Conservation (phyloP, 2,797 vertebrate genomes). For the Ceryle rudis region DNA sequence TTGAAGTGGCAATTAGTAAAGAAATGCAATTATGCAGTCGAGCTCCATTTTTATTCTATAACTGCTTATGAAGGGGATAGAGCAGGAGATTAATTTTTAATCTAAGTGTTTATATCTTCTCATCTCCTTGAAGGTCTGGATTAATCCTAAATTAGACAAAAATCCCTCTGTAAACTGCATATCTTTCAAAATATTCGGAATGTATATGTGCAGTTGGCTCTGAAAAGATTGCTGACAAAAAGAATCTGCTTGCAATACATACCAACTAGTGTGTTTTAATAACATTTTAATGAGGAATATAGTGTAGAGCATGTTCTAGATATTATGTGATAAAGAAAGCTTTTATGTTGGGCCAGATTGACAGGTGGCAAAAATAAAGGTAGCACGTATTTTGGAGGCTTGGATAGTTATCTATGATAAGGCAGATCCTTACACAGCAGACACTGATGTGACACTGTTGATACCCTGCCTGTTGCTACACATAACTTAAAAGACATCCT, state of each 20-base stretch:
- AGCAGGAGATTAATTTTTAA: neutral
- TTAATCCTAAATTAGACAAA: constrained; percentile 5
- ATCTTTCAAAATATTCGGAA: neutral
- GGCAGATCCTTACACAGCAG: neutral
- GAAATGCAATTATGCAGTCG: neutral
- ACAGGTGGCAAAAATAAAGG: neutral
- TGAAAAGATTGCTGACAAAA: constrained; percentile 40
- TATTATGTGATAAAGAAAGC: neutral
- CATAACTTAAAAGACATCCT: neutral
- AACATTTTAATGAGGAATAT: neutral
- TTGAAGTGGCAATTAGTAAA: neutral
- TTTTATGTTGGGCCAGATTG: neutral
- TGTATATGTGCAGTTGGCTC: neutral
- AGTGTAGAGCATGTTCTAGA: neutral
- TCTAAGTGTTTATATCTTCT: neutral
- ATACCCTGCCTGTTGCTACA: neutral
- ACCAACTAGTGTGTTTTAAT: neutral
- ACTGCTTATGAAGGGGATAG: neutral
- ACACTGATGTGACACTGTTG: neutral
- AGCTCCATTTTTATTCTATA: neutral
- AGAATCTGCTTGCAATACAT: constrained; percentile 51
- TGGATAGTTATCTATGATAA: neutral
- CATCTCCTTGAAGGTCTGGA: neutral
- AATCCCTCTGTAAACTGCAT: neutral
- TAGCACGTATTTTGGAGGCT: neutral